Evolutionary conservation across 2,888 invertebrate species (phyloP), one percentile per base, ranked within the genome.

Genomic region (Psylliodes chrysocephalus): DNA sequence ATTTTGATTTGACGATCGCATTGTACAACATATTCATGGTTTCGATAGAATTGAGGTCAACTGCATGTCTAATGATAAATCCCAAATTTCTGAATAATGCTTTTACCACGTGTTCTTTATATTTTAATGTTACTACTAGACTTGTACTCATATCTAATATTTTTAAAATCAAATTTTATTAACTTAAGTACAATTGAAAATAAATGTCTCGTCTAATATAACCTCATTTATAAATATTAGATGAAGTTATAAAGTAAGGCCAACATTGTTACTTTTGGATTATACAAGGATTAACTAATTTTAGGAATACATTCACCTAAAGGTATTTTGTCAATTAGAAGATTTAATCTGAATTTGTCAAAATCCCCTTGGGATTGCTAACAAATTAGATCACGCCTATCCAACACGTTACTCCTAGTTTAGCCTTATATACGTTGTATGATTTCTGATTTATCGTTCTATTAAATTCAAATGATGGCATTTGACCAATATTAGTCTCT

Each of bases 311-410:
- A 35, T 38, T 15, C 35, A 7, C 25, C 35, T 51, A 14, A 40
- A 54, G 25, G 40, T n/a, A 54, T 17, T 53, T 54, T 54, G 33
- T 54, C 25, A 18, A 54, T 33, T 54, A 28, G 40, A 25, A 28
- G 10, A 18, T 53, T 53, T 30, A 30, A 44, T 7, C 33, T 30
- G 28, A 51, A 51, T 33, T 33, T 51, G 51, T 51, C 33, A 30
- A 33, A 51, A 51, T 17, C 33, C 51, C 51, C 14, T 5, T 5
- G 51, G 14, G 51, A 51, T 17, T 17, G 15, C 15, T 14, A 5
- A 51, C 30, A 51, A 51, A 51, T 51, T 51, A 51, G 7, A 17
- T 51, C 33, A 33, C 51, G 51, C 51, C 1, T 51, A 17, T n/a
- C 51, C 51, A 30, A 33, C 18, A 51, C 18, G 51, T 51, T 51